These are phyloP conservation scores for Leucoraja erinaceus DNA, from an alignment of 2,113 vertebrate species.

Conservation along the genomic window DNA sequence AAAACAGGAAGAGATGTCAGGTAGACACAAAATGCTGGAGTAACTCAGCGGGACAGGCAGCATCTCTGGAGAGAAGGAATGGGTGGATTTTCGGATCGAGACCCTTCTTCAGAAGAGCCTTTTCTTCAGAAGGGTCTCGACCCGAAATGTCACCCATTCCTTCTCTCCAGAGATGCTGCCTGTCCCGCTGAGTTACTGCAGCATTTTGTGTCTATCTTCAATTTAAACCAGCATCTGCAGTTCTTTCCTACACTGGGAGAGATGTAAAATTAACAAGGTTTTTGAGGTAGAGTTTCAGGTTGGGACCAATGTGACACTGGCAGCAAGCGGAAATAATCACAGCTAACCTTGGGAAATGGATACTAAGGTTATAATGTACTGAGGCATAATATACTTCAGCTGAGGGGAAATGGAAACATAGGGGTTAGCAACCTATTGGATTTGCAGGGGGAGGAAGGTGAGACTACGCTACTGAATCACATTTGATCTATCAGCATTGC, in stretches of 20 bases:
- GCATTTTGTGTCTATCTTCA: no score
- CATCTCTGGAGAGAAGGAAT: no score
- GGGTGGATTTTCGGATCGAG: no score
- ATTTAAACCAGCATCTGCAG: no score
- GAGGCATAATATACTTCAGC: not conserved
- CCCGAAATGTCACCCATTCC: no score
- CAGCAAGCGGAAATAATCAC: not conserved
- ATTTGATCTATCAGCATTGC: not conserved
- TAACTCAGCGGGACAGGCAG: no score
- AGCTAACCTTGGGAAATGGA: not conserved
- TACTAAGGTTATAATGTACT: not conserved
- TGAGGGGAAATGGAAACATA: not conserved
- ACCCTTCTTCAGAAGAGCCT: no score
- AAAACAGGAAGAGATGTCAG: not conserved
- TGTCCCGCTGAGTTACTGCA: no score
- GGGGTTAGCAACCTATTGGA: not conserved
- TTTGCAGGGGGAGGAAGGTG: not conserved
- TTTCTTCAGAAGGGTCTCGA: no score
- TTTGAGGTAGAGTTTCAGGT: not conserved
- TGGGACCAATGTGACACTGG: not conserved
- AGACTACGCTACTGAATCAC: not conserved
- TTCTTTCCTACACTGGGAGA: not conserved
- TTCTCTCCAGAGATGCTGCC: no score
- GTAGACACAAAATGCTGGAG: no score
- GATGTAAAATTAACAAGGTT: not conserved